These are phyloP conservation scores for Chamaetylas fuelleborni DNA, from an alignment of 2,113 vertebrate genomes.

Conservation along the genomic window DNA sequence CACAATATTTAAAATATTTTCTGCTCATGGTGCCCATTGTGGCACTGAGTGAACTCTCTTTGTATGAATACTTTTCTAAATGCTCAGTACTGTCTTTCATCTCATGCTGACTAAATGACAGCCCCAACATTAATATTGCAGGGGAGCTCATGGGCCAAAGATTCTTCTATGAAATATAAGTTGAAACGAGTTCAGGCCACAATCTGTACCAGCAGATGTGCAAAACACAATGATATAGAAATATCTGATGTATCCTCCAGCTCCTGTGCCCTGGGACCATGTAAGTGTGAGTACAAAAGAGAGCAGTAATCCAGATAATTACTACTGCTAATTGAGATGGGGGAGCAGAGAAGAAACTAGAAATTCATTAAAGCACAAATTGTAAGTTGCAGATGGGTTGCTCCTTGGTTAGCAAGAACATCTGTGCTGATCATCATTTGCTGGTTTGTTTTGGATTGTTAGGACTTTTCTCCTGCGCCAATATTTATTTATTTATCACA, in stretches of 20 bases:
- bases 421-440: not conserved
- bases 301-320: not conserved
- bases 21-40: accelerated
- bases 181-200: not conserved
- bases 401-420: not conserved
- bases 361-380: not conserved
- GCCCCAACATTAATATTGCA: not conserved
- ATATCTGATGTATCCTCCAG: not conserved
- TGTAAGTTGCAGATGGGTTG: not conserved
- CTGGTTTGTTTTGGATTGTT: not conserved
- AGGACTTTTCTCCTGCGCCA: accelerated
- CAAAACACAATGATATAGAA: not conserved
- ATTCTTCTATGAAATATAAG: not conserved
- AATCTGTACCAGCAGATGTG: not conserved
- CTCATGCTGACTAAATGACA: not conserved
- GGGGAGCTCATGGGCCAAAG: not conserved
- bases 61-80: not conserved
- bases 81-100: not conserved
- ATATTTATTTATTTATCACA: not conserved
- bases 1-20: not conserved
- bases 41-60: not conserved
- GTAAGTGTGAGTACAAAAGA: not conserved
- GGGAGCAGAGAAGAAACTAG: not conserved
- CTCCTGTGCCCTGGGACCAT: not conserved
- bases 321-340: not conserved